Percentiles rank a stretch among this genome's conserved stretches.
Evolutionary conservation across 2,888 invertebrate species (phyloP).

Genomic region (Yponomeuta plumbellus): DNA sequence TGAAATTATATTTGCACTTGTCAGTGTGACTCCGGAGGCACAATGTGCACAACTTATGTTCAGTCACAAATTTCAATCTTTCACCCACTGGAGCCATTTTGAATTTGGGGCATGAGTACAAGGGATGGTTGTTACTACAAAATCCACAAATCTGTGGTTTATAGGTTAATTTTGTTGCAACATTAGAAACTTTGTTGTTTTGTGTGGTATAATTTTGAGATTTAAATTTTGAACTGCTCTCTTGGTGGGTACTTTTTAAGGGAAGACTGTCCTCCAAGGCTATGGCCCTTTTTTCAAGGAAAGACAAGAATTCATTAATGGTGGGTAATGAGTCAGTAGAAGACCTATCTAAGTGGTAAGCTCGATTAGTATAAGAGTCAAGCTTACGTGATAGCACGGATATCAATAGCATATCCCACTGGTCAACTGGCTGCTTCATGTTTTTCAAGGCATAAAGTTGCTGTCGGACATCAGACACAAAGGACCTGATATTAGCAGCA

Average conservation of each 20-base stretch:
- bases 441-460: constrained; percentile 18
- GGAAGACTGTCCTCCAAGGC: constrained; percentile 19
- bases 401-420: constrained; percentile 17
- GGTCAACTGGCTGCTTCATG: constrained; percentile 14
- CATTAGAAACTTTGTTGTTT: background rate
- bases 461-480: constrained; percentile 16
- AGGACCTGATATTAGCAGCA: constrained; percentile 22
- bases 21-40: constrained; percentile 6
- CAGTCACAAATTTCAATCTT: background rate
- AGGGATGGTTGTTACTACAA: background rate
- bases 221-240: background rate
- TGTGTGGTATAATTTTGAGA: background rate
- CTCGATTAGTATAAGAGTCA: background rate
- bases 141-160: background rate
- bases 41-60: constrained; percentile 11
- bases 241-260: background rate
- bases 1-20: constrained; percentile 21
- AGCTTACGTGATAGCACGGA: background rate
- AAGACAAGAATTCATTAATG: constrained; percentile 9
- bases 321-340: background rate
- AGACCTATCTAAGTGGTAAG: background rate
- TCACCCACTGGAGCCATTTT: background rate
- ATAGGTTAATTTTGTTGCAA: background rate
- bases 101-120: constrained; percentile 14
- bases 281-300: constrained; percentile 20